phyloP scores from a whole-genome alignment of 2,797 vertebrate species.

The Picus viridis region DNA sequence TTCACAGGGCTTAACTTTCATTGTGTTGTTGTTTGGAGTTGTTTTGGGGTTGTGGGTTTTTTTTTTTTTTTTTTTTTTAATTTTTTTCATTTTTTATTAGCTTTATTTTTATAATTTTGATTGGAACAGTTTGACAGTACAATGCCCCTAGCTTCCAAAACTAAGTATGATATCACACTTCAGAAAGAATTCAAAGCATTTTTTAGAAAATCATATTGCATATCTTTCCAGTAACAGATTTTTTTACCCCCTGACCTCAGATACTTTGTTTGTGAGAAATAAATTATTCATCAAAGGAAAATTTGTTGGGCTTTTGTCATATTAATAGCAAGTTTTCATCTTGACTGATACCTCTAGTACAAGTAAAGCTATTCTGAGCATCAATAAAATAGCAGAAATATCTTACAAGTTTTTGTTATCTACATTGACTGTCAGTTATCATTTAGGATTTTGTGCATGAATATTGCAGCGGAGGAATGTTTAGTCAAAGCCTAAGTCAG shows the following conservation, averaged over 20 bases:
- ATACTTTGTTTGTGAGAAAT: conserved; percentile 48
- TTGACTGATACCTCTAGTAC: not conserved
- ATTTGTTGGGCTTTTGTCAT: conserved; percentile 23
- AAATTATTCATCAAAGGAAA: conserved; percentile 27
- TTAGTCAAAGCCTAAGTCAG: conserved; percentile 70
- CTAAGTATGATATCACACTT: conserved; percentile 5
- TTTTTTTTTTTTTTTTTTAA: not conserved
- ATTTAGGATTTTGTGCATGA: conserved; percentile 70
- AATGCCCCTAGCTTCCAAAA: conserved; percentile 56
- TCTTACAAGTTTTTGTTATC: conserved; percentile 64
- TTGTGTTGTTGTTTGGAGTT: not conserved
- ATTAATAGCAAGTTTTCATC: conserved; percentile 21
- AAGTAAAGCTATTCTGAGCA: conserved; percentile 19
- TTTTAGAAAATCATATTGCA: not conserved
- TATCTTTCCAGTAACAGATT: not conserved
- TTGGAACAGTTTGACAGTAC: conserved; percentile 45
- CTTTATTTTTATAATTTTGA: conserved; percentile 68
- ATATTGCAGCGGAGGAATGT: conserved; percentile 71
- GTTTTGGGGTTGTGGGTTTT: no score
- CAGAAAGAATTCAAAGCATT: conserved; percentile 20
- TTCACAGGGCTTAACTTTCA: conserved; percentile 64
- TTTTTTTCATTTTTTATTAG: not conserved
- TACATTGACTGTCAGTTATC: conserved; percentile 76
- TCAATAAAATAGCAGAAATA: conserved; percentile 20
- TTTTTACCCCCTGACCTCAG: conserved; percentile 13